phyloP scores from a whole-genome alignment of 2,113 vertebrate genomes.

The Tragelaphus scriptus region DNA sequence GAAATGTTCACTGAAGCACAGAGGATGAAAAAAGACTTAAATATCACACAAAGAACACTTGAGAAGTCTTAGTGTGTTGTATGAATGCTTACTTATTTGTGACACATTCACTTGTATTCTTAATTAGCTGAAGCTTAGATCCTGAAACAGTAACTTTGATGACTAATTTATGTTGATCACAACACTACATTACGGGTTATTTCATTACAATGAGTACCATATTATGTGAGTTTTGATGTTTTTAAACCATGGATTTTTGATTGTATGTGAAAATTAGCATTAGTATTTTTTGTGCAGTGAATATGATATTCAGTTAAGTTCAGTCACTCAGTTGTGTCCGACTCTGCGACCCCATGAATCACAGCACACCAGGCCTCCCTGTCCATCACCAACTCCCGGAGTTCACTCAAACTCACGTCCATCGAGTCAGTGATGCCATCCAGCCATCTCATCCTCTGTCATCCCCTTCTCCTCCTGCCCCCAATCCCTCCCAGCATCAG shows the following conservation, averaged over 20 bases:
- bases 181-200: neutral
- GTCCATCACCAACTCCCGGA: no score
- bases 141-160: neutral
- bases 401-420: rapidly evolving
- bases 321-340: rapidly evolving
- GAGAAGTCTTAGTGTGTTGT: neutral
- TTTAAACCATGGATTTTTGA: neutral
- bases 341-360: no score
- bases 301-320: neutral
- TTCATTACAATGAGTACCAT: neutral
- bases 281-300: neutral
- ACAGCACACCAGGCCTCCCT: no score
- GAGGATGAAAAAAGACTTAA: neutral
- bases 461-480: no score
- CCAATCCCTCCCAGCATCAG: no score
- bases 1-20: neutral
- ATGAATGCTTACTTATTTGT: neutral
- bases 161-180: neutral
- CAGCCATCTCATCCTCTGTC: no score
- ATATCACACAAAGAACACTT: neutral
- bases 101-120: neutral
- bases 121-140: neutral
- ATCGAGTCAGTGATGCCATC: no score
- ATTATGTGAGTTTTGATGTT: neutral
- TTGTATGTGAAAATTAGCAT: neutral